A percentile compares a stretch with the other conserved stretches of the same genome.
phyloP scores from a whole-genome alignment of 2,888 invertebrate species.

The Osedax frankpressi region DNA sequence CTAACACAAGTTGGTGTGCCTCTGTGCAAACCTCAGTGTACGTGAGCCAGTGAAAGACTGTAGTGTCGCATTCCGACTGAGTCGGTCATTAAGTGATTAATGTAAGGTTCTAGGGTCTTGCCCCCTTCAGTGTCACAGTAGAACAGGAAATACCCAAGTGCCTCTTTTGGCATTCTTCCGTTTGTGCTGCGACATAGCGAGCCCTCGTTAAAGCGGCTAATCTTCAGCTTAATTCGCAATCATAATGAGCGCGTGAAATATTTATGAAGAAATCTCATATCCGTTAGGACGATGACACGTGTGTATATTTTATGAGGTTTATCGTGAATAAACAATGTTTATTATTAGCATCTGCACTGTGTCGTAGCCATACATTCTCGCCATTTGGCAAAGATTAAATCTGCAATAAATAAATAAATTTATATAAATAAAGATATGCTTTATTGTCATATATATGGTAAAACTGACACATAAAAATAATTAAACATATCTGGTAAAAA shows the following conservation, averaged over 20 bases:
- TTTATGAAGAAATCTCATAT: not conserved
- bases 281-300: not conserved
- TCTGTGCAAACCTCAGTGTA: not conserved
- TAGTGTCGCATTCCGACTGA: not conserved
- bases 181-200: not conserved
- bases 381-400: constrained; percentile 1
- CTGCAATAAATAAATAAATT: not conserved
- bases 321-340: constrained; percentile 1
- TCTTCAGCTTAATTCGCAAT: constrained; percentile 2
- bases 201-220: constrained; percentile 1
- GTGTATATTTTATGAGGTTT: not conserved
- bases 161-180: not conserved
- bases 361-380: not conserved
- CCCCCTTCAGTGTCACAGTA: constrained; percentile 1
- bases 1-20: not conserved
- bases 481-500: not conserved
- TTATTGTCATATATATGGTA: no score
- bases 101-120: constrained; percentile 2
- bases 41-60: not conserved
- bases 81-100: constrained; percentile 10
- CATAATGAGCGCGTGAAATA: not conserved
- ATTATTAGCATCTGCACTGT: not conserved
- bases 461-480: not conserved
- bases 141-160: constrained; percentile 1
- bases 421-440: no score